Conservation (phyloP, 2,113 vertebrate genomes). For the Coptodon rendalli region DNA sequence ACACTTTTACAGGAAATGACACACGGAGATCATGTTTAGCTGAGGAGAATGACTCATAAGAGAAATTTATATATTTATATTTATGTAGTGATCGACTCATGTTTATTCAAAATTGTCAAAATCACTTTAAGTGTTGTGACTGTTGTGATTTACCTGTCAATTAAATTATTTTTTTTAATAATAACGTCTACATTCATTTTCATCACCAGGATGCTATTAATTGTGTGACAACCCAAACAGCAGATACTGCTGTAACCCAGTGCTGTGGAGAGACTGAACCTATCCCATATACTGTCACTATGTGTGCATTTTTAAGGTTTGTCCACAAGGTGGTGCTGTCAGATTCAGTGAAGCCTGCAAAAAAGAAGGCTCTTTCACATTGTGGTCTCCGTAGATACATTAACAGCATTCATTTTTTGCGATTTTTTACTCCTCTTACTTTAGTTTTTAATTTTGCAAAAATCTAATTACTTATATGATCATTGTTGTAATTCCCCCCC, state of each 20-base stretch:
- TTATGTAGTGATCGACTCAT: background rate
- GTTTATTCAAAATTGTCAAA: background rate
- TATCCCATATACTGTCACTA: background rate
- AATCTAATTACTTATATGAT: background rate
- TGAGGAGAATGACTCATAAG: background rate
- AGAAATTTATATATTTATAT: background rate
- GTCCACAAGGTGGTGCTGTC: conserved; percentile 2
- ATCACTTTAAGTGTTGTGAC: background rate
- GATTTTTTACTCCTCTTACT: background rate
- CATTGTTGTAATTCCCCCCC: background rate
- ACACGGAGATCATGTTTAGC: background rate
- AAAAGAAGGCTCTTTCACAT: background rate
- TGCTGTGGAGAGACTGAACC: background rate
- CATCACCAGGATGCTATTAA: background rate
- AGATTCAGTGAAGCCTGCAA: background rate
- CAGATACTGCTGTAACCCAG: background rate
- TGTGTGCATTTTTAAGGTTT: background rate
- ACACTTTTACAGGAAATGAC: conserved; percentile 20
- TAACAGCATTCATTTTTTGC: background rate
- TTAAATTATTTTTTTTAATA: background rate
- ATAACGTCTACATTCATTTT: background rate
- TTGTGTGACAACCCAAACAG: background rate
- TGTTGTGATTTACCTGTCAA: background rate
- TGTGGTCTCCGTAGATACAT: background rate
- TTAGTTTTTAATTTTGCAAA: background rate